Base-by-base conservation (phyloP, 2,888 invertebrate species). In the Serrognathus titanus region DNA sequence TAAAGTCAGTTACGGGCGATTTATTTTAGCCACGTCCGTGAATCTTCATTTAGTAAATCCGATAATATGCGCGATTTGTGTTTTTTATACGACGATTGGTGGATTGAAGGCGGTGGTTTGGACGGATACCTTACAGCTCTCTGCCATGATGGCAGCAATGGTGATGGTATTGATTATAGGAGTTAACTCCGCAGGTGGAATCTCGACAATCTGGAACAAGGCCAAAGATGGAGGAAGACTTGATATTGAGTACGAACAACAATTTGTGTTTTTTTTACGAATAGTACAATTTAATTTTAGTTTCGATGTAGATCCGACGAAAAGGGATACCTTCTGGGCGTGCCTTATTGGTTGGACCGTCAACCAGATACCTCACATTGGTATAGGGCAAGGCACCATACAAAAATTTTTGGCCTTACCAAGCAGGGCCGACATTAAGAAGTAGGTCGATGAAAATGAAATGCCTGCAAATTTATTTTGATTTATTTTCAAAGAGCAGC, bases 31-130 rank as follows among this genome's bases (percentile, higher is more conserved):
- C 6, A 88, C 88, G 16, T 85, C 86, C 11, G n/a, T 54, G 10
- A 54, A 54, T 48, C 31, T 58, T 13, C 85, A 85, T 68, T 75
- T 83, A 1, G 81, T 88, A 36, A 84, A 87, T 1, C 82, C 85
- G 2, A 79, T 87, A 0, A 81, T 87, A n/a, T 87, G 88, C 66
- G 73, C 84, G 2, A 80, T 85, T 1, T 89, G 89, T 69, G 87
- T 88, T 13, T 85, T 88, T 31, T 86, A 90, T 64, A 88, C 88
- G n/a, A 85, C 87, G 1, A 69, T 88, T 31, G 88, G 84, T 40
- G 85, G 85, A 3, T 70, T 86, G 16, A 77, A 83, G 67, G 86
- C 85, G 1, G 84, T 87, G 6, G 82, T 86, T 3, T 83, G 84
- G 74, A 82, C 85, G 7, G 81, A 81, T 57, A 77, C 79, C 3